Evolutionary conservation across 2,797 vertebrate genomes (phyloP), one percentile per base, ranked within the genome.

Genomic region (Coregonus sp.): DNA sequence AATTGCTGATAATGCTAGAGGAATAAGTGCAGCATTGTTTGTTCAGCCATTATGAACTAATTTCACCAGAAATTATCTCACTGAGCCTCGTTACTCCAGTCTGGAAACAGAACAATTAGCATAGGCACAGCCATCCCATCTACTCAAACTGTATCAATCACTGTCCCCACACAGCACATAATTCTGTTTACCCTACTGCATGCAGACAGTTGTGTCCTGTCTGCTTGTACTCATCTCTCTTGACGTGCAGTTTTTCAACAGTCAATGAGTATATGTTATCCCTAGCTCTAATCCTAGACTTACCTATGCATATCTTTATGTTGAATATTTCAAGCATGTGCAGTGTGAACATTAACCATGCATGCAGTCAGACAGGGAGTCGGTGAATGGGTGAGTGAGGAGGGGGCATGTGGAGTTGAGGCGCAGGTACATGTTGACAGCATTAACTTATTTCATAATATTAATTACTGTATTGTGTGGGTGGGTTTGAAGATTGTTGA

Each of bases 1-100:
- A 75, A 87, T 81, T 87, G 82, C 86, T 89, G 90, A 93, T 93
- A 91, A 88, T 89, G 80, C 73, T 74, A 78, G 72, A 80, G 18
- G 80, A 78, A 4, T 79, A 86, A 91, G 86, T 84, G 82, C 78
- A 82, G 76, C 76, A 80, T 70, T 93, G 92, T 93, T 94, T 92
- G 86, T 92, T 90, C 84, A 91, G 89, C 81, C 78, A 89, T 93
- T 92, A 90, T 80, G 12, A 85, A 54, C 81, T 84, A 77, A 87
- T 87, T 81, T 86, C 79, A 86, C 77, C 76, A 89, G 74, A 85
- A 85, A 70, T 78, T 80, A 83, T 87, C 54, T 0, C 50, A 81
- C 74, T 20, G 77, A 81, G 88, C 81, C 72, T 70, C 72, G 80
- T 81, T 78, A 74, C 61, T 75, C 59, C 81, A 78, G 81, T 86